These are phyloP conservation scores for Barnardius zonarius DNA, from an alignment of 2,113 vertebrate species.

Conservation along the genomic window DNA sequence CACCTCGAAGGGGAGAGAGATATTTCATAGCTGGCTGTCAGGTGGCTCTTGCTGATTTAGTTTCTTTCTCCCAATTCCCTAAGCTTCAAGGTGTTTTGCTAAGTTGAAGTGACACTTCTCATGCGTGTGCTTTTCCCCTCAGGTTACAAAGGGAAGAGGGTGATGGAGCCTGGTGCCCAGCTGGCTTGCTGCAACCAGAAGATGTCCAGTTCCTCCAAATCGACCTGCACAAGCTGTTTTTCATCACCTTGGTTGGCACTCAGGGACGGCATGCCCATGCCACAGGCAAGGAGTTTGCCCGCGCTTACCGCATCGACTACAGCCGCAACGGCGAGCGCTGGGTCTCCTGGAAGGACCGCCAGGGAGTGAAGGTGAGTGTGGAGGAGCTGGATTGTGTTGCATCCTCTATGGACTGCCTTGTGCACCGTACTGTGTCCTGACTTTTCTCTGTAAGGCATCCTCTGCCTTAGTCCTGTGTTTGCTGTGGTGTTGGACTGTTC, in stretches of 20 bases:
- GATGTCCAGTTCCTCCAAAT: slow-evolving; percentile 89
- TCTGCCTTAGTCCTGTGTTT: not conserved
- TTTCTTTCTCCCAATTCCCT: not conserved
- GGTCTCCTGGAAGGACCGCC: slow-evolving; percentile 85
- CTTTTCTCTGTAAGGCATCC: not conserved
- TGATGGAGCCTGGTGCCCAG: slow-evolving; percentile 90
- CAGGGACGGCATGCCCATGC: slow-evolving; percentile 86
- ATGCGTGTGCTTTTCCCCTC: not conserved
- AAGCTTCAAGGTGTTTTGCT: not conserved
- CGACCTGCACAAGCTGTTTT: slow-evolving; percentile 82
- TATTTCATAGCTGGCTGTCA: not conserved
- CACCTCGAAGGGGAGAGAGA: not conserved
- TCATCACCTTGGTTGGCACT: slow-evolving; percentile 87
- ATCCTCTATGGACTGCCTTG: fast-evolving
- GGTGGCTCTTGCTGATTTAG: not conserved
- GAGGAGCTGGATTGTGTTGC: not conserved
- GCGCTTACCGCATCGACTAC: slow-evolving; percentile 84
- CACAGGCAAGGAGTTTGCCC: slow-evolving; percentile 86
- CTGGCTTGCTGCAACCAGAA: slow-evolving; percentile 79
- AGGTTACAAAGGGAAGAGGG: slow-evolving; percentile 87
- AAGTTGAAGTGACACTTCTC: not conserved
- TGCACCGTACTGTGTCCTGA: fast-evolving
- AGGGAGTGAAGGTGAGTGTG: slow-evolving; percentile 74
- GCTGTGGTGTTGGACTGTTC: not conserved
- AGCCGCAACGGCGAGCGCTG: slow-evolving; percentile 84